Base-by-base conservation (phyloP, 1,140 invertebrate species). In the Micrasema longulum region DNA sequence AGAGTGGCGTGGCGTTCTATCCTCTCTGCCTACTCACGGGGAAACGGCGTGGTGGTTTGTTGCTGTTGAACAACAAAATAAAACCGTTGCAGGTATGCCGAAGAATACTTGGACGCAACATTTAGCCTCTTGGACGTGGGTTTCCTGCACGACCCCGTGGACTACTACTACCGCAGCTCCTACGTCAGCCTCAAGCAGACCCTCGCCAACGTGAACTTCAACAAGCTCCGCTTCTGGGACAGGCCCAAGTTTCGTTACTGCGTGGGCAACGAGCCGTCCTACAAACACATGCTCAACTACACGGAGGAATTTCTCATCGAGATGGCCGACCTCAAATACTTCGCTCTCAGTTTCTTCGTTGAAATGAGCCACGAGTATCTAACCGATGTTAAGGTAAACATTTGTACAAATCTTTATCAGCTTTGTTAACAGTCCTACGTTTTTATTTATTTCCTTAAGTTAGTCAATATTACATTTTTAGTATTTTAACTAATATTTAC, bases 331-430 rank as follows among this genome's bases (percentile, higher is more conserved):
- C 31, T 74, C 38, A 68, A 53, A 60, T 76, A 76, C 47, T 76
- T 76, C 35, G 68, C 75, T 1, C 62, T 76, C 16, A 73, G 71
- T 38, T 76, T 76, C 62, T 74, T 74, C 26, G 75, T 76, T 0
- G 75, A 76, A 63, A 71, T 73, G 71, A 73, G 71, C 41, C 75
- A 76, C 36, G 75, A 76, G 23, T 76, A 73, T 71, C 50, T 76
- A 31, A 76, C 64, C 16, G 75, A 76, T 48, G 60, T 76, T 9
- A 69, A 73, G 68, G 75, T 76, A 14, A 47, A 16, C 14, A 23
- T 41, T 66, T n/a, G n/a, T n/a, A n/a, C n/a, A n/a, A n/a, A n/a
- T n/a, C n/a, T n/a, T n/a, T n/a, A n/a, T n/a, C n/a, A n/a, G n/a
- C n/a, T n/a, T n/a, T n/a, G n/a, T n/a, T n/a, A n/a, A n/a, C n/a